Conservation (phyloP, 2,797 vertebrate species). For the Chaetodon trifasciatus region DNA sequence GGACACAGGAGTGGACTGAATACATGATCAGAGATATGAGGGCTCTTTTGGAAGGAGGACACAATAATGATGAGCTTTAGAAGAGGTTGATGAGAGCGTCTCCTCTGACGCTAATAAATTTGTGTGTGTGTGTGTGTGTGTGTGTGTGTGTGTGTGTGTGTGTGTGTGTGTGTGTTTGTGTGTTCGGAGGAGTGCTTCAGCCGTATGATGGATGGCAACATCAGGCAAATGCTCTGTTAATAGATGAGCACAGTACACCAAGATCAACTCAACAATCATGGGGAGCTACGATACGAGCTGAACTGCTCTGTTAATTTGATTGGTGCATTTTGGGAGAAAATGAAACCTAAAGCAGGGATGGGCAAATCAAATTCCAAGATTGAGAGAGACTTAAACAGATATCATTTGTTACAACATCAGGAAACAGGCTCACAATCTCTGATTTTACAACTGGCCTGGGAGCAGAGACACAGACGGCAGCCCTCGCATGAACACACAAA, state of each 20-base stretch:
- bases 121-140: conserved; percentile 1
- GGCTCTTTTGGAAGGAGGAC: conserved; percentile 48
- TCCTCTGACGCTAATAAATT: conserved; percentile 33
- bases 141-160: conserved; percentile 15
- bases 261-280: conserved; percentile 51
- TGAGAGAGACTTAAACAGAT: conserved; percentile 40
- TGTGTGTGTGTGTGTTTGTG: background rate
- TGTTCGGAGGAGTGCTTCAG: background rate
- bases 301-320: conserved; percentile 47
- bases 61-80: conserved; percentile 33
- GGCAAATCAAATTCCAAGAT: conserved; percentile 44
- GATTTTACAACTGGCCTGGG: conserved; percentile 14
- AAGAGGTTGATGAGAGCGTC: conserved; percentile 39
- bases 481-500: conserved; percentile 26
- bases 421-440: conserved; percentile 28
- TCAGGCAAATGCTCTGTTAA: conserved; percentile 54
- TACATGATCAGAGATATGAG: conserved; percentile 55
- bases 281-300: conserved; percentile 2
- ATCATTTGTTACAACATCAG: conserved; percentile 26
- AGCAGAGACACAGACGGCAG: conserved; percentile 19
- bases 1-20: conserved; percentile 61
- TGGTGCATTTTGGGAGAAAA: conserved; percentile 43
- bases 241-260: conserved; percentile 44
- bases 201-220: conserved; percentile 52
- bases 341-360: conserved; percentile 52